phyloP scores from a whole-genome alignment of 2,113 vertebrate genomes.

The Neotoma lepida region DNA sequence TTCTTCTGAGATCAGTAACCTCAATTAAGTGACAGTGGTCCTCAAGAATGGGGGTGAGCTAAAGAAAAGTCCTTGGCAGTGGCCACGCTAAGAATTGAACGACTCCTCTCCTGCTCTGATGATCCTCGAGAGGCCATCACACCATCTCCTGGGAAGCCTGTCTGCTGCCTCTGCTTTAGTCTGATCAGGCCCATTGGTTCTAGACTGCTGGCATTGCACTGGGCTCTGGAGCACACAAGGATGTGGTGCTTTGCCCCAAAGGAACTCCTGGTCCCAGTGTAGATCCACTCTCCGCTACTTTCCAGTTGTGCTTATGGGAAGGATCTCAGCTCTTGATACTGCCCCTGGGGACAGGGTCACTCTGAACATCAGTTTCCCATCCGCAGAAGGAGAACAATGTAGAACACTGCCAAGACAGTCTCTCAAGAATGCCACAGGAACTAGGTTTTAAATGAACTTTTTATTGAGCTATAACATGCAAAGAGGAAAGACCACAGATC shows the following conservation, averaged over 20 bases:
- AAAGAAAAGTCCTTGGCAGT: neutral
- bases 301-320: neutral
- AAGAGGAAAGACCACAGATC: neutral
- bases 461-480: neutral
- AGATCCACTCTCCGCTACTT: neutral
- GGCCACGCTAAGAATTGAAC: neutral
- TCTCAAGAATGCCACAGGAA: neutral
- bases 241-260: neutral
- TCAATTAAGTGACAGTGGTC: neutral
- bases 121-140: neutral
- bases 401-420: neutral
- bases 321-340: neutral
- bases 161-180: neutral
- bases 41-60: neutral
- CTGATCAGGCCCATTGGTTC: neutral
- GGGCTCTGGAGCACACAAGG: neutral
- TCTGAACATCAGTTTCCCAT: neutral
- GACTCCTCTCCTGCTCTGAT: neutral
- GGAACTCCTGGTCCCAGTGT: neutral
- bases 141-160: neutral
- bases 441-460: neutral
- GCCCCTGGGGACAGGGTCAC: too few species aligned
- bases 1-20: constrained; percentile 11
- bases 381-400: neutral
- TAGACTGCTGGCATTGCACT: neutral